Base-by-base conservation (phyloP, 23 tunicate species). In the Pegea sp. region DNA sequence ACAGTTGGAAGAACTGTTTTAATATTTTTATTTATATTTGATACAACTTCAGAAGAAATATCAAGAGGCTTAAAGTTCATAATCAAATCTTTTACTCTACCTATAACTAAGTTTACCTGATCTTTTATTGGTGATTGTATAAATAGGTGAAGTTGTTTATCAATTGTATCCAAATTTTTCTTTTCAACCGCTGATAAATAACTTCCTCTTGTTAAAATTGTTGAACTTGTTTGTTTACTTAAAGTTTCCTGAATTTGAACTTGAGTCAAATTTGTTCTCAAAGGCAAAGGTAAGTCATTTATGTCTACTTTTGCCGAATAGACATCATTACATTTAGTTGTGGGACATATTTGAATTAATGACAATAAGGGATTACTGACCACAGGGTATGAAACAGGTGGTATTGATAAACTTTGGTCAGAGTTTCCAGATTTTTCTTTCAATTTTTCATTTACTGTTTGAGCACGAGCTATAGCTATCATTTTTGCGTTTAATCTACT, bases 281-380 rank as follows among this genome's bases (percentile, higher is more conserved):
- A 31, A 54, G 30, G 46, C 24, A 64, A 33, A 3, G 95, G 95
- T 7, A 84, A 51, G 64, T 84, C 75, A 32, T 84, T 84, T 32
- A 84, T 84, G 43, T 67, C 95, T 31, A 84, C 61, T 68, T 84
- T 69, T 20, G 95, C 66, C 30, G 66, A 28, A 31, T 62, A 84
- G 31, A 57, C 61, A 60, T 62, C 78, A 33, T 67, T 67, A 38
- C 68, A 38, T 38, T 74, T 68, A 24, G 63, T 73, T 5, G 65
- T 73, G 30, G 58, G 71, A 2, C 67, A 65, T 16, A 74, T 52
- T 53, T 74, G 60, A 13, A 74, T 60, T 22, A 62, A 34, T 8
- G 11, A 8, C 16, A 38, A 38, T 38, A 38, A 38, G 46, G 46
- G 16, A 38, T 11, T 8, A 38, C 46, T 38, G 11, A 16, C 13